A percentile compares a stretch with the other conserved stretches of the same genome.
These are phyloP conservation scores for Agriotes lineatus DNA, from an alignment of 2,888 invertebrate genomes.

Conservation along the genomic window DNA sequence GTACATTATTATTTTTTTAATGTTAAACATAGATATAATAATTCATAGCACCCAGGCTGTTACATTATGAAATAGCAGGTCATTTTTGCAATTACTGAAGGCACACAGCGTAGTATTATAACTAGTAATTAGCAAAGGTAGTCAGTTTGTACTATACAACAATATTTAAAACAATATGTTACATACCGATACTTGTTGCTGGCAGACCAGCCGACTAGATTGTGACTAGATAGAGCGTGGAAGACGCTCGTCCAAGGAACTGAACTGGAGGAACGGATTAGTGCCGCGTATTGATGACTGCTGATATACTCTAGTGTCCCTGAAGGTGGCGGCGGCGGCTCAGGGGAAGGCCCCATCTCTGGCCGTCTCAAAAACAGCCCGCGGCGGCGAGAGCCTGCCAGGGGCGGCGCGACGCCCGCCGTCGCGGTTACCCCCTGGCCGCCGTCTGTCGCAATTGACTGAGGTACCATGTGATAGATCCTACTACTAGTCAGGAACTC, in stretches of 20 bases:
- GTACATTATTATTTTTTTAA: conserved; percentile 56
- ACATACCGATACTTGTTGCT: conserved; percentile 48
- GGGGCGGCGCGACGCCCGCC: conserved; percentile 39
- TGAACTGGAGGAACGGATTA: conserved; percentile 48
- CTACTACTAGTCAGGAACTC: conserved; percentile 66
- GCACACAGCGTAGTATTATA: conserved; percentile 78
- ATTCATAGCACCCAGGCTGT: conserved; percentile 65
- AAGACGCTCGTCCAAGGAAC: conserved; percentile 56
- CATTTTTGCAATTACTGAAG: conserved; percentile 84
- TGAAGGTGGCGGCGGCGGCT: conserved; percentile 47
- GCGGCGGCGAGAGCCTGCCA: conserved; percentile 41
- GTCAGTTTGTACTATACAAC: conserved; percentile 67
- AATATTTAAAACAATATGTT: conserved; percentile 62
- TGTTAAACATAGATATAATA: conserved; percentile 63
- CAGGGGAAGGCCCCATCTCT: conserved; percentile 58
- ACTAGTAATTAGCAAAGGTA: conserved; percentile 68
- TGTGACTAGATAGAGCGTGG: conserved; percentile 53
- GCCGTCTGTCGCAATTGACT: conserved; percentile 52
- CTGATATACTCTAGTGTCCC: conserved; percentile 50
- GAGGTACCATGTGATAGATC: conserved; percentile 55
- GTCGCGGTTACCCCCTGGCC: conserved; percentile 51
- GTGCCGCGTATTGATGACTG: conserved; percentile 43
- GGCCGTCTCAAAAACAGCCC: conserved; percentile 54
- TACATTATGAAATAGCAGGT: conserved; percentile 67
- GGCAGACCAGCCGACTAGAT: conserved; percentile 43